A percentile compares a stretch with the other conserved stretches of the same genome.
These are phyloP conservation scores for Xenotilapia caudafasciata DNA, from an alignment of 2,113 vertebrate species.

Conservation along the genomic window DNA sequence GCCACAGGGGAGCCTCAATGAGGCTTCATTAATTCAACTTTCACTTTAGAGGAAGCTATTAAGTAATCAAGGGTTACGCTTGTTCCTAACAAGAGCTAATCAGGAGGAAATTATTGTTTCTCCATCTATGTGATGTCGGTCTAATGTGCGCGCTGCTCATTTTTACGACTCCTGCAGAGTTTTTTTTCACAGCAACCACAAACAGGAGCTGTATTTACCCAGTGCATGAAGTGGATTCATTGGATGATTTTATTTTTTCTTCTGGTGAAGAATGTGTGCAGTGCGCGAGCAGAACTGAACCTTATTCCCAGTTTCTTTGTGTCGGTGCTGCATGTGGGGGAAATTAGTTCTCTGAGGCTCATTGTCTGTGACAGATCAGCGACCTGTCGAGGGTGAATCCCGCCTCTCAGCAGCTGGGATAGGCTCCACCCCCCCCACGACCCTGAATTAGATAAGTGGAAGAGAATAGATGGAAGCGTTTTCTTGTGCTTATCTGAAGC, in stretches of 20 bases:
- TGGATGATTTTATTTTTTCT: not conserved
- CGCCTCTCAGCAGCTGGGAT: not conserved
- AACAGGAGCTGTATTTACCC: not conserved
- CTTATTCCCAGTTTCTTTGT: fast-evolving
- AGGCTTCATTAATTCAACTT: not conserved
- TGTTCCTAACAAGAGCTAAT: not conserved
- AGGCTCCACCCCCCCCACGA: not conserved
- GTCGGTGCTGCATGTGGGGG: not conserved
- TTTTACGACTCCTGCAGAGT: not conserved
- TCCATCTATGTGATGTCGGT: not conserved
- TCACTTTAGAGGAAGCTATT: not conserved
- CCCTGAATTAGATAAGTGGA: not conserved
- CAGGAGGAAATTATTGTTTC: not conserved
- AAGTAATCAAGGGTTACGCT: not conserved
- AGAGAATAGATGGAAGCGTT: fast-evolving
- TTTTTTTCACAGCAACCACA: fast-evolving
- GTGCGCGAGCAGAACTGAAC: fast-evolving
- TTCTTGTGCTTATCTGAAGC: not conserved
- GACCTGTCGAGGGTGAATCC: not conserved
- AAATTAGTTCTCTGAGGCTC: not conserved
- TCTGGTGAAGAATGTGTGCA: not conserved
- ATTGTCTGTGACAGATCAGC: not conserved
- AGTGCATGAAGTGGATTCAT: not conserved
- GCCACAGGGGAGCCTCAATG: not conserved
- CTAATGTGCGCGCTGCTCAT: not conserved